These are phyloP conservation scores for Meghimatium bilineatum DNA, from an alignment of 2,888 invertebrate species.

Conservation along the genomic window DNA sequence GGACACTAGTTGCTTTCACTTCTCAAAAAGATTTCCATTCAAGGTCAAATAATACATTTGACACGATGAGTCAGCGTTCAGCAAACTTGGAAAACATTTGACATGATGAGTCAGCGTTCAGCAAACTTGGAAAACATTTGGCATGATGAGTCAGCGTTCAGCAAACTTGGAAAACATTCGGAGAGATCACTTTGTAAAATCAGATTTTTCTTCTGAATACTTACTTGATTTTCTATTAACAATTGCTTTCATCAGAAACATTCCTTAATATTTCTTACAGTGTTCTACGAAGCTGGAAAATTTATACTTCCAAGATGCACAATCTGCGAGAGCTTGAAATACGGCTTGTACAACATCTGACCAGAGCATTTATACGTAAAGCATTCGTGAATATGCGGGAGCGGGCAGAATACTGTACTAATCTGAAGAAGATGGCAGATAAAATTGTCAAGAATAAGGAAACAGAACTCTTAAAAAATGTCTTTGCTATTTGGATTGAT, in stretches of 20 bases:
- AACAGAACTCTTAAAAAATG: constrained; percentile 50
- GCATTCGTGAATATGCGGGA: constrained; percentile 60
- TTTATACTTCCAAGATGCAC: constrained; percentile 56
- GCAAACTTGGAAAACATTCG: too few relatives aligned
- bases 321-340: constrained; percentile 58
- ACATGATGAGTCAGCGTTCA: too few relatives aligned
- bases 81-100: too few relatives aligned
- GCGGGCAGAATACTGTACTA: constrained; percentile 63
- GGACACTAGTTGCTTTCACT: too few relatives aligned
- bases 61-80: too few relatives aligned
- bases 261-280: constrained; percentile 47
- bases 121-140: too few relatives aligned
- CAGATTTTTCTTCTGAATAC: too few relatives aligned
- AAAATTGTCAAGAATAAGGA: constrained; percentile 58
- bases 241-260: neutral
- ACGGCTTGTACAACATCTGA: constrained; percentile 54
- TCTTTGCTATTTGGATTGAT: constrained; percentile 57
- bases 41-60: too few relatives aligned
- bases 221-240: neutral
- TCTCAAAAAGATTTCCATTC: too few relatives aligned
- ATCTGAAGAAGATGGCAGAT: constrained; percentile 55
- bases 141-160: too few relatives aligned
- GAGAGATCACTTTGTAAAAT: too few relatives aligned
- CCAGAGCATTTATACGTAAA: constrained; percentile 53
- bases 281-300: constrained; percentile 62